These are phyloP conservation scores for Paratilapia polleni DNA, from an alignment of 2,113 vertebrate species.

Conservation along the genomic window DNA sequence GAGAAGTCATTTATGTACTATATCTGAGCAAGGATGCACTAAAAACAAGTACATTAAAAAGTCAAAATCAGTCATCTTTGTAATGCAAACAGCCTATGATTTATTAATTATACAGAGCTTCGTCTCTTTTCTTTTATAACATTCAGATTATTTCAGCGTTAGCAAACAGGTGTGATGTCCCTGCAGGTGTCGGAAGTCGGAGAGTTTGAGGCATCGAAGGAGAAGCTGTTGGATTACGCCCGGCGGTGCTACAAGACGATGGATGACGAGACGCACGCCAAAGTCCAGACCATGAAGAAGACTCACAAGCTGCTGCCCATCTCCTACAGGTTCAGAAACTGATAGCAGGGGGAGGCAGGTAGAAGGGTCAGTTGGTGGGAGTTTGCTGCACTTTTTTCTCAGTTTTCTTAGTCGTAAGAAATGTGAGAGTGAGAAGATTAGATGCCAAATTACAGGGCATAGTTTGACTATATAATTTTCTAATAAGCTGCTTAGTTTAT, in stretches of 20 bases:
- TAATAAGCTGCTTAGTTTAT: neutral
- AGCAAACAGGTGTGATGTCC: neutral
- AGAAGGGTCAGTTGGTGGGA: neutral
- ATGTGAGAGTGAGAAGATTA: too few relatives aligned
- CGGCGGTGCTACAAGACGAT: slow-evolving; percentile 89
- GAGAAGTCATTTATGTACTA: too few relatives aligned
- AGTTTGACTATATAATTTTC: neutral
- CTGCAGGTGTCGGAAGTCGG: slow-evolving; percentile 83
- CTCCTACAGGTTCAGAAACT: slow-evolving; percentile 89
- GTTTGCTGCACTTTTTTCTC: neutral
- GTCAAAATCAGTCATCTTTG: too few relatives aligned
- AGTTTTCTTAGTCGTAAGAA: neutral
- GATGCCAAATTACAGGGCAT: neutral
- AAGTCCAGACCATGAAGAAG: slow-evolving; percentile 90
- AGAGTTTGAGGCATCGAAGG: slow-evolving; percentile 89
- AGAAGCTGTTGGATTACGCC: slow-evolving; percentile 90
- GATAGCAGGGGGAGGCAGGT: neutral
- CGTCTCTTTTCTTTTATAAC: neutral
- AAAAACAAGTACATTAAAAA: neutral
- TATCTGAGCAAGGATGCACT: too few relatives aligned
- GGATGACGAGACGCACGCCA: slow-evolving; percentile 85
- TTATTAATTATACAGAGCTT: fast-evolving
- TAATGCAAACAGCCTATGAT: too few relatives aligned
- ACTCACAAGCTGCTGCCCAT: slow-evolving; percentile 89
- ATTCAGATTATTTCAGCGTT: neutral